These are phyloP conservation scores for Mohoua ochrocephala DNA, from an alignment of 2,113 vertebrate species.

Conservation along the genomic window DNA sequence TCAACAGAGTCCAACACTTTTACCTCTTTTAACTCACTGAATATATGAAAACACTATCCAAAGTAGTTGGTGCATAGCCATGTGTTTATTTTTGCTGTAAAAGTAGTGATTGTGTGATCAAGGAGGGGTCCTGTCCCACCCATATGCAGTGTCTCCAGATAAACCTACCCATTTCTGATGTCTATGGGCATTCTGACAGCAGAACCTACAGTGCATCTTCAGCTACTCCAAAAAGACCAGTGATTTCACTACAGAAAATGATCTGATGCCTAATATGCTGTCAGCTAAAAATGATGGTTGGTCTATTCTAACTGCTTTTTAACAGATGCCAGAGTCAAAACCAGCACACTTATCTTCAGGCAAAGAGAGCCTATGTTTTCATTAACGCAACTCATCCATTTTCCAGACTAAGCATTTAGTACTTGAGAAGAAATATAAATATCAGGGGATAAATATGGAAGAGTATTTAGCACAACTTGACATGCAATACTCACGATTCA, in stretches of 20 bases:
- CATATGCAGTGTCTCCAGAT: fast-evolving
- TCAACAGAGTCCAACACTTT: neutral
- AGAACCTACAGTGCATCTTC: neutral
- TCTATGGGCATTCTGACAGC: neutral
- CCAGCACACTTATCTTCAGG: neutral
- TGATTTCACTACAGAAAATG: neutral
- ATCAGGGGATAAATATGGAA: neutral
- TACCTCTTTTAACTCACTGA: neutral
- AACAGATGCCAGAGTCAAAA: neutral
- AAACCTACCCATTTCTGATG: neutral
- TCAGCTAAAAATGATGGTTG: neutral
- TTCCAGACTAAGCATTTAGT: neutral
- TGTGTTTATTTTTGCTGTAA: neutral
- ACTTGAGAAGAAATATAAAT: neutral
- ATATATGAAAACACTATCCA: neutral
- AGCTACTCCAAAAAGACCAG: neutral
- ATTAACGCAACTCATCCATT: fast-evolving
- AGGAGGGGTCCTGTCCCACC: neutral
- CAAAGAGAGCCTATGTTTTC: neutral
- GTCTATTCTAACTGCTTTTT: neutral
- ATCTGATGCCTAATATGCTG: neutral
- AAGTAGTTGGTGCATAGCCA: neutral
- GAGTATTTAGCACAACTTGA: neutral
- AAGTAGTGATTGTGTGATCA: neutral
- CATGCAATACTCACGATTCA: neutral